A percentile compares a stretch with the other conserved stretches of the same genome.
Evolutionary conservation across 2,797 vertebrate genomes (phyloP).

Genomic region (Scyliorhinus canicula): DNA sequence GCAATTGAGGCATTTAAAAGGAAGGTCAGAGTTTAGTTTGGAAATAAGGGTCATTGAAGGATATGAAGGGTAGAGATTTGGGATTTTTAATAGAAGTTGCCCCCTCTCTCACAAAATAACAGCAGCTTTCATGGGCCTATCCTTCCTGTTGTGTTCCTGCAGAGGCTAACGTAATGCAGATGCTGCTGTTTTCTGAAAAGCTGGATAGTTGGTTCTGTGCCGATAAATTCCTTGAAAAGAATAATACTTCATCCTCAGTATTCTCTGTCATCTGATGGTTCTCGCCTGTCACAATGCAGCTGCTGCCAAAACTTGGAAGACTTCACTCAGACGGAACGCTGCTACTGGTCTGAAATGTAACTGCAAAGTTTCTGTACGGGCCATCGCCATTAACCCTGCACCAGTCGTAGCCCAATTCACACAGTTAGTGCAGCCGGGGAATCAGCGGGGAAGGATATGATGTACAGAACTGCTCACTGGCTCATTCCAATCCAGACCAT

Average conservation of each 20-base stretch:
- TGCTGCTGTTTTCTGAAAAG: constrained; percentile 3
- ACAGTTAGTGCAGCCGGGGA: too few species aligned
- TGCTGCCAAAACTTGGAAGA: not conserved
- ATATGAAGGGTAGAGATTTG: not conserved
- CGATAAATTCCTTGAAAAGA: not conserved
- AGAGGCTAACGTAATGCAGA: not conserved
- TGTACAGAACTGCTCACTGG: too few species aligned
- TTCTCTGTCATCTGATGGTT: constrained; percentile 5
- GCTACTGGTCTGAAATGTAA: not conserved
- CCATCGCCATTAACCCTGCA: not conserved
- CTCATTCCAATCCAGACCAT: not conserved
- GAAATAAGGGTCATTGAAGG: not conserved
- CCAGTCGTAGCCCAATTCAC: not conserved
- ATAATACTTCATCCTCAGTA: not conserved
- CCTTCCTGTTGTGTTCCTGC: not conserved
- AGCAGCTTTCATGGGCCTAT: not conserved
- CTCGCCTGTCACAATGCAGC: not conserved
- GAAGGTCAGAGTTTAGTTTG: not conserved
- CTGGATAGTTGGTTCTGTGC: not conserved
- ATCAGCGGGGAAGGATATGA: not conserved
- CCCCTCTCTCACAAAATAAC: too few species aligned
- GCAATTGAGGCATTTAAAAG: not conserved
- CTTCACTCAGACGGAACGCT: not conserved
- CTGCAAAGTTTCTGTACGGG: not conserved
- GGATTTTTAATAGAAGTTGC: not conserved